phyloP scores from a whole-genome alignment of 2,888 invertebrate genomes.

The Torymus texanus region DNA sequence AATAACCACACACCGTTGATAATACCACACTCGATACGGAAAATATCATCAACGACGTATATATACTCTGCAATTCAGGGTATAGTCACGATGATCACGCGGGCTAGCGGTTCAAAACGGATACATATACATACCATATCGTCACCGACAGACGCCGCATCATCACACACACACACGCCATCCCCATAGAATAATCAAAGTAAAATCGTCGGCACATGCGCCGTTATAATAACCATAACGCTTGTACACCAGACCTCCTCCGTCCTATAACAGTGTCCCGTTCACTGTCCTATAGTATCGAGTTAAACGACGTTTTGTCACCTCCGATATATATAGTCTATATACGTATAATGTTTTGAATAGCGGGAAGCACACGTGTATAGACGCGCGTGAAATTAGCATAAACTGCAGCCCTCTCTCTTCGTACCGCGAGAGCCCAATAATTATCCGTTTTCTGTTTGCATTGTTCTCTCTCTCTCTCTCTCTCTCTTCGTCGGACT shows the following conservation, averaged over 20 bases:
- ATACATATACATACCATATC: background rate
- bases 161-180: background rate
- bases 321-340: background rate
- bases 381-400: conserved; percentile 58
- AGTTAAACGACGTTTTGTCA: conserved; percentile 26
- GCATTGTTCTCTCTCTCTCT: conserved; percentile 64
- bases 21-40: too few relatives aligned
- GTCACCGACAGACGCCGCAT: background rate
- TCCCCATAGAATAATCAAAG: background rate
- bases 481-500: conserved; percentile 42
- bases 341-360: background rate
- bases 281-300: background rate
- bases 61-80: too few relatives aligned
- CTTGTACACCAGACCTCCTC: too few relatives aligned
- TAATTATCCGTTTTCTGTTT: conserved; percentile 69
- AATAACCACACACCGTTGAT: too few relatives aligned
- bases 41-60: too few relatives aligned
- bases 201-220: conserved; percentile 1
- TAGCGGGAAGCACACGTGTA: background rate
- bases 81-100: too few relatives aligned
- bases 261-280: too few relatives aligned
- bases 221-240: background rate
- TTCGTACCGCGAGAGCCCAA: conserved; percentile 58
- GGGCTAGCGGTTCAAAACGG: too few relatives aligned
- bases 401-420: conserved; percentile 63